A percentile compares a stretch with the other conserved stretches of the same genome.
Evolutionary conservation across 1,140 invertebrate genomes (phyloP).

Genomic region (Rhynchophorus ferrugineus): DNA sequence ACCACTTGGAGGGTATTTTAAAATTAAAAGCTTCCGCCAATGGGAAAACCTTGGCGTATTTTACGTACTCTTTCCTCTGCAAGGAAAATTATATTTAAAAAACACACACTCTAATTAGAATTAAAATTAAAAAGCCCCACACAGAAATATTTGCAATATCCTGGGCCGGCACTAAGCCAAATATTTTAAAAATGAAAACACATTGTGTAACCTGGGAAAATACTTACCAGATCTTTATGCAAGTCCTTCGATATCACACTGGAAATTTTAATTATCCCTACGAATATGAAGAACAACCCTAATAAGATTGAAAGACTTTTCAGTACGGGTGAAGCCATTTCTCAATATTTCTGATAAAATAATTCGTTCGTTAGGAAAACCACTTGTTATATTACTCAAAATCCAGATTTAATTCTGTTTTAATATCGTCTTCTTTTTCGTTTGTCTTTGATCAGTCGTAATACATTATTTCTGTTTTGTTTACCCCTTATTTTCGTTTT

Average conservation of each 20-base stretch:
- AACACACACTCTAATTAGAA: background rate
- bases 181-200: conserved; percentile 33
- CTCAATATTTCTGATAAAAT: background rate
- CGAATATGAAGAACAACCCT: conserved; percentile 93
- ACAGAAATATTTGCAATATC: conserved; percentile 31
- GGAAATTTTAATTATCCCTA: conserved; percentile 86
- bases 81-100: conserved; percentile 43
- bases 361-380: background rate
- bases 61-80: conserved; percentile 93
- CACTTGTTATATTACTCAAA: background rate
- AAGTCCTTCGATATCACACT: conserved; percentile 88
- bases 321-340: conserved; percentile 15
- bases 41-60: conserved; percentile 95
- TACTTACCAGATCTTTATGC: conserved; percentile 91
- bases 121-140: conserved; percentile 11
- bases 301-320: conserved; percentile 70
- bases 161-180: conserved; percentile 49
- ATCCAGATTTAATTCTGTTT: background rate
- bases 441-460: background rate
- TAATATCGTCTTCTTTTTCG: background rate
- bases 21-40: conserved; percentile 71
- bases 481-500: conserved; percentile 17
- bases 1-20: conserved; percentile 89
- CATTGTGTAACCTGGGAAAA: conserved; percentile 11
- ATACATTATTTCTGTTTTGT: background rate